Evolutionary conservation across 2,113 vertebrate genomes (phyloP).

Genomic region (Phyllostomus hastatus): DNA sequence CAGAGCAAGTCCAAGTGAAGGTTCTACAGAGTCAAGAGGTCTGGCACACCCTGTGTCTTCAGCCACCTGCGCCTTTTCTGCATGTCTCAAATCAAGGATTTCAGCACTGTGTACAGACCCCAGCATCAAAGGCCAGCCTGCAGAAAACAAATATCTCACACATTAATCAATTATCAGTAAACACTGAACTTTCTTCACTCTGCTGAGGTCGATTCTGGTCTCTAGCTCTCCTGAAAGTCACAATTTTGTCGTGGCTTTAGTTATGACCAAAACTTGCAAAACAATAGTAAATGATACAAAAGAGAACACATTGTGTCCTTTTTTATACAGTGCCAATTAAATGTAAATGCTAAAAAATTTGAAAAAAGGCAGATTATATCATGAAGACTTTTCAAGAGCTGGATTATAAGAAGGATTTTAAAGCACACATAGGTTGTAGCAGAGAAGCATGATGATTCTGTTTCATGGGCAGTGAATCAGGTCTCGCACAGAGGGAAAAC

Average conservation of each 20-base stretch:
- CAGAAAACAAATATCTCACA: background rate
- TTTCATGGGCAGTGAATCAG: no score
- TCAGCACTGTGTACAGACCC: background rate
- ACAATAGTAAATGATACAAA: background rate
- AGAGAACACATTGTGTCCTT: background rate
- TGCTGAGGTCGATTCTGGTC: background rate
- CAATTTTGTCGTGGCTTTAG: background rate
- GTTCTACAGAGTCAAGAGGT: background rate
- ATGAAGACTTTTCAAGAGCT: background rate
- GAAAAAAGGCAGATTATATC: background rate
- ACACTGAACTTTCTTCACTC: background rate
- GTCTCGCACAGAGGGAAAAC: rapidly evolving
- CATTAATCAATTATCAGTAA: background rate
- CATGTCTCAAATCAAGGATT: background rate
- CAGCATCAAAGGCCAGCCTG: background rate
- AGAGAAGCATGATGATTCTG: background rate
- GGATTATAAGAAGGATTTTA: background rate
- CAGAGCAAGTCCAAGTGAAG: background rate
- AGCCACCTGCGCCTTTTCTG: background rate
- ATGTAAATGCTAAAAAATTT: background rate
- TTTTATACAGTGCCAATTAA: background rate
- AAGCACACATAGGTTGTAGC: background rate
- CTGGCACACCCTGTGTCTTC: background rate
- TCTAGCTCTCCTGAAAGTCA: background rate
- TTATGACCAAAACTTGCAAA: background rate